Conservation (phyloP, 2,113 vertebrate genomes). For the Myanophis thanlyinensis region DNA sequence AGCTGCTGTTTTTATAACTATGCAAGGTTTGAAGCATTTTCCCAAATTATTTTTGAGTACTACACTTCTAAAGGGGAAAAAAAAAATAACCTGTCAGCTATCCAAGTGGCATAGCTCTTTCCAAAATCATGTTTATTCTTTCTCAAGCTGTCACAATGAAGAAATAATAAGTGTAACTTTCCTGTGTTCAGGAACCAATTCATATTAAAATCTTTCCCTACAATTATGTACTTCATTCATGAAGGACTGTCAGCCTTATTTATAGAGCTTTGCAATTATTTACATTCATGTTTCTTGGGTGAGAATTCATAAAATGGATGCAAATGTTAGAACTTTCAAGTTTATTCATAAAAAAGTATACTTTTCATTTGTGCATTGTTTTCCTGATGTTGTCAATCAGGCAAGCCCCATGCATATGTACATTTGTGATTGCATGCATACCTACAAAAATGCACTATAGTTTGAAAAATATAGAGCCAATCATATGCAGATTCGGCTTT, state of each 20-base stretch:
- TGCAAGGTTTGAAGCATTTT: neutral
- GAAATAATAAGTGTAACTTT: neutral
- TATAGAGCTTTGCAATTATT: neutral
- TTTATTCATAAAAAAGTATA: neutral
- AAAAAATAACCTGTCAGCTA: neutral
- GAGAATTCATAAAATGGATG: neutral
- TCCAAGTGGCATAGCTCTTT: neutral
- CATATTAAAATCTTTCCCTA: neutral
- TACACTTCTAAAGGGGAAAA: neutral
- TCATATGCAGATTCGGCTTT: neutral
- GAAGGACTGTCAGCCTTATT: neutral
- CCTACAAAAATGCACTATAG: neutral
- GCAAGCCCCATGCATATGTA: neutral
- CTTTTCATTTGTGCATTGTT: accelerated
- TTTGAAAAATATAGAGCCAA: neutral
- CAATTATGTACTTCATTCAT: neutral
- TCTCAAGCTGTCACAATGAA: neutral
- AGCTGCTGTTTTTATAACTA: neutral
- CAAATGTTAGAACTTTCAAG: neutral
- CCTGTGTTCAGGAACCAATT: neutral
- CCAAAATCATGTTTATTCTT: neutral
- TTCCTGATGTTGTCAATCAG: neutral
- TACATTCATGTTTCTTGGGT: neutral
- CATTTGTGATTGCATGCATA: neutral
- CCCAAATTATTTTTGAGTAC: neutral